Conservation (phyloP, 2,888 invertebrate species). For the Electrophaes corylata region DNA sequence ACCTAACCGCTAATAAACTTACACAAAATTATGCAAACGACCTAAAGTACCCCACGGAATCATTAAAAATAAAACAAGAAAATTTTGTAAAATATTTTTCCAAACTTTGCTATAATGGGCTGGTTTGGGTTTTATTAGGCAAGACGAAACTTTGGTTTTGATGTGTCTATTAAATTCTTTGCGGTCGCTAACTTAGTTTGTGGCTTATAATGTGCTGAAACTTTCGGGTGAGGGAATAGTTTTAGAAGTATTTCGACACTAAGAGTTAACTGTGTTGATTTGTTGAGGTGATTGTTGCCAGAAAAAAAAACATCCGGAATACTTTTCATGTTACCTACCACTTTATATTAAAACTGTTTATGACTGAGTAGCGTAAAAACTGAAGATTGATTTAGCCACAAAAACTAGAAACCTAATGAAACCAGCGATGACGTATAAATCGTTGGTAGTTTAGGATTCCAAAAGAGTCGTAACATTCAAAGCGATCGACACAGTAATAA, state of each 20-base stretch:
- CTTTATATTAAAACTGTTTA: too few species aligned
- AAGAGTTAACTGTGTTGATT: conserved; percentile 42
- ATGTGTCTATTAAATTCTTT: conserved; percentile 70
- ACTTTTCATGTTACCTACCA: background rate
- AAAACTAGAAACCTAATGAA: background rate
- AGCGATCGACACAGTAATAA: background rate
- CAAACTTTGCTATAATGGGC: conserved; percentile 50
- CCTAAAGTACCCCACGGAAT: conserved; percentile 48
- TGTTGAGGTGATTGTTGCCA: conserved; percentile 26
- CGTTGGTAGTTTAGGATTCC: background rate
- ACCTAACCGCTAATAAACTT: conserved; percentile 53
- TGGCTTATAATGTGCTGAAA: conserved; percentile 43
- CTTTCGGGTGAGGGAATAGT: conserved; percentile 50
- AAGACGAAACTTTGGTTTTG: conserved; percentile 57
- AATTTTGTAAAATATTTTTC: conserved; percentile 51
- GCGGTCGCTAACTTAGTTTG: conserved; percentile 52
- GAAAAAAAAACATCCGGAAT: background rate
- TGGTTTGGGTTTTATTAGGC: conserved; percentile 53
- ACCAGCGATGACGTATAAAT: background rate
- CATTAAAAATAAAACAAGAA: conserved; percentile 64
- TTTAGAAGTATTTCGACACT: conserved; percentile 48
- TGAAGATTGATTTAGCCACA: background rate
- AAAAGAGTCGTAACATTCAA: background rate
- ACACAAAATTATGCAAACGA: conserved; percentile 67
- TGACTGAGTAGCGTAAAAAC: background rate